Evolutionary conservation across 1,140 invertebrate genomes (phyloP), one percentile per base, ranked within the genome.

Genomic region (Akabosia matsudoensis): DNA sequence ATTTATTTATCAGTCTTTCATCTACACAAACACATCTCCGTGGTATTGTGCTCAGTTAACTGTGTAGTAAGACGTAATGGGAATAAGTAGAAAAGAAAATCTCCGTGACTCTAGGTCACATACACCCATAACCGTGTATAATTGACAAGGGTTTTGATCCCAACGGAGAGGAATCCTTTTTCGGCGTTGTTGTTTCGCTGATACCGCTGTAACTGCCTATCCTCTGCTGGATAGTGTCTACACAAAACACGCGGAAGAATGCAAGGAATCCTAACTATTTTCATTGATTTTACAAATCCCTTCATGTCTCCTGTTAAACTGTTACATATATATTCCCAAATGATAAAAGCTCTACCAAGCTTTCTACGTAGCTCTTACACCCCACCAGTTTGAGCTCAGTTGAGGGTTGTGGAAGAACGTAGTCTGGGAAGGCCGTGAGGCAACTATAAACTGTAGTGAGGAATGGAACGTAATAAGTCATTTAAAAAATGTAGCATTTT

Each of bases 201-300:
- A 7, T 64, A 22, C n/a, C 45, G 13, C 45, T 24, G 56, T 13
- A 10, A 7, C 28, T 28, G 4, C n/a, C 56, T 64, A 4, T 64
- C n/a, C 56, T 22, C 4, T n/a, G 13, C 16, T 70, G 7, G 16
- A 3, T 70, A 30, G 67, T 70, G 33, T 72, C 22, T 72, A 33
- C 13, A 22, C 28, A 70, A 14, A 51, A 51, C 33, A 45, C 33
- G 33, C 13, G 31, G 24, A 51, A 33, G 33, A 37, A 72, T 45
- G 70, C 70, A 51, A 72, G 26, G 70, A 51, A 72, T 72, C 37
- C 61, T 67, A 67, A 67, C 28, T 31, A 67, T 67, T 67, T 67
- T 30, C 61, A 67, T 67, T 67, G 61, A 67, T 67, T 67, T 67
- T 67, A 67, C 61, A 67, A 67, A 67, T 67, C 61, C 61, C 61